Percentiles rank a stretch among this genome's conserved stretches.
These are phyloP conservation scores for Silurus meridionalis DNA, from an alignment of 2,113 vertebrate genomes.

Conservation along the genomic window DNA sequence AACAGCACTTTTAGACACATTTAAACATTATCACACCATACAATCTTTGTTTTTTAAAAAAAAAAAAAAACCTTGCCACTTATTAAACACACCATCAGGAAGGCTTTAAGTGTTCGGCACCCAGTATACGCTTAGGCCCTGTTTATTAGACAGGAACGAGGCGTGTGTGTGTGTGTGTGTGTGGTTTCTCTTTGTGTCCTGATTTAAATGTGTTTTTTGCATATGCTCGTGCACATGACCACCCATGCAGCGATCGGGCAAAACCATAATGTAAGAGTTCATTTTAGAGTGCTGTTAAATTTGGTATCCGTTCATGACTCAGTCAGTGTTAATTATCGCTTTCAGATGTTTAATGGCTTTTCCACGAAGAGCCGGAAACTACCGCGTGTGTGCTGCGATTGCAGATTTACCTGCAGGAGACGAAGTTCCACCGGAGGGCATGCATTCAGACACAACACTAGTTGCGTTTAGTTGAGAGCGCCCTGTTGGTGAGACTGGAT, in stretches of 20 bases:
- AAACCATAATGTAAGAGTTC: neutral
- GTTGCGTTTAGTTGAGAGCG: slow-evolving; percentile 56
- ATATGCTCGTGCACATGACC: slow-evolving; percentile 4
- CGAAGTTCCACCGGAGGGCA: neutral
- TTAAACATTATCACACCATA: neutral
- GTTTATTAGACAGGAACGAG: slow-evolving; percentile 1
- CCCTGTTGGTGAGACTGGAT: slow-evolving; percentile 29
- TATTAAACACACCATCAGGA: neutral
- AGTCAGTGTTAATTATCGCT: neutral
- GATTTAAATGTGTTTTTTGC: slow-evolving; percentile 42
- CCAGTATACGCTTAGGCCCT: neutral
- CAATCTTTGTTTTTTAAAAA: neutral
- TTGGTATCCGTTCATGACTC: neutral
- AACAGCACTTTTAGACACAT: neutral
- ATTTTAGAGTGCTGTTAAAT: neutral
- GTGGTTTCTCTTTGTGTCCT: neutral
- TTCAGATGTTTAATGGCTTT: neutral
- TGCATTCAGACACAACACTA: slow-evolving; percentile 19
- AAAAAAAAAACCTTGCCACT: neutral
- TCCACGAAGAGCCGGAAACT: neutral
- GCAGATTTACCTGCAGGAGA: slow-evolving; percentile 37
- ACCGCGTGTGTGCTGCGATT: neutral
- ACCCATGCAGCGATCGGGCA: neutral
- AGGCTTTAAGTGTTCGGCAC: neutral
- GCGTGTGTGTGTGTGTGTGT: neutral